These are phyloP conservation scores for Delichon dasypus DNA, from an alignment of 2,797 vertebrate genomes.

Conservation along the genomic window DNA sequence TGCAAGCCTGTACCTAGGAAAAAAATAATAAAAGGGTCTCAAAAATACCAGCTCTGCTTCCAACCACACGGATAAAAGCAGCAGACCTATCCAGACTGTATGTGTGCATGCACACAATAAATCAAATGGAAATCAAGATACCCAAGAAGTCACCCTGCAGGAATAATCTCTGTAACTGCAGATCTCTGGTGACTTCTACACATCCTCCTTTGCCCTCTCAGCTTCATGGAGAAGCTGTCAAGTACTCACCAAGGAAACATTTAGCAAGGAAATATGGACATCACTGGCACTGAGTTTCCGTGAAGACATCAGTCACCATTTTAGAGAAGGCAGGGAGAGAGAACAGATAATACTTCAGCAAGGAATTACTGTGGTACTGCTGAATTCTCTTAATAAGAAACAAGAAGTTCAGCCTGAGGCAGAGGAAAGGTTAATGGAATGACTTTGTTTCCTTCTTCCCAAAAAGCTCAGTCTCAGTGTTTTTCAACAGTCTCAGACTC, in stretches of 20 bases:
- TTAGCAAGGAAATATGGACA: background rate
- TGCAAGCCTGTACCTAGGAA: background rate
- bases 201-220: background rate
- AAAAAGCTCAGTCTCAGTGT: conserved; percentile 1
- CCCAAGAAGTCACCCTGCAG: background rate
- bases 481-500: conserved; percentile 2
- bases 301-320: background rate
- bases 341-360: background rate
- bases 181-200: background rate
- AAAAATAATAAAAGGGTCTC: background rate
- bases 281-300: background rate
- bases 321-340: background rate
- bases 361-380: background rate
- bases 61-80: background rate
- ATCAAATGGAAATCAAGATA: background rate
- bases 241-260: background rate
- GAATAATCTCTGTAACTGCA: background rate
- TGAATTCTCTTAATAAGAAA: background rate
- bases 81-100: background rate
- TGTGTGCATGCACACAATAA: background rate
- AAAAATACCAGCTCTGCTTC: conserved; percentile 20
- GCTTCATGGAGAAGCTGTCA: background rate
- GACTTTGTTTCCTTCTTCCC: background rate
- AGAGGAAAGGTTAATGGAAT: conserved; percentile 13
- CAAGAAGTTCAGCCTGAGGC: background rate